Base-by-base conservation (phyloP, 2,888 invertebrate species). In the Nomada lathburiana region DNA sequence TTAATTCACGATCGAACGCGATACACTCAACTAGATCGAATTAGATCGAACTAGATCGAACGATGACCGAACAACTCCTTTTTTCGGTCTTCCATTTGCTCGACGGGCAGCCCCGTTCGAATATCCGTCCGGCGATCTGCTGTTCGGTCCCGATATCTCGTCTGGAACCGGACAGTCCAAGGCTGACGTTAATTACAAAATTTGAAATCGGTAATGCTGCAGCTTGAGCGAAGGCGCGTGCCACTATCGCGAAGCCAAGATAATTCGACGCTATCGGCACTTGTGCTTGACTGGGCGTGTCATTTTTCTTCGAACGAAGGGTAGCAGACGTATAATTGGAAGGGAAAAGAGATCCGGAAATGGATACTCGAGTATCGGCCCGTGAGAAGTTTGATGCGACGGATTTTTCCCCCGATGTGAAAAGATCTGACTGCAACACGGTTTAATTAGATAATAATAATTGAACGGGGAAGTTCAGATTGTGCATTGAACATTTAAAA, bases 1-100 rank as follows among this genome's bases (percentile, higher is more conserved):
- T 23, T n/a, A n/a, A 47, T 68, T 63, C 62, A 44, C 75, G 77
- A 86, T 88, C 78, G 80, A 87, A 78, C 78, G 81, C 63, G 68
- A 77, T 76, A 71, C 70, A 72, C 59, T 65, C 68, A 53, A 23
- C 62, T 42, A 44, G 64, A 74, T 79, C 60, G 5, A 64, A 60
- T 53, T 63, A 70, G 57, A 26, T 47, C 23, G 36, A 23, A 26
- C 26, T 63, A 70, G 57, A 26, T 47, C 23, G 36, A 23, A 26
- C 26, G 47, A 29, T 29, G 18, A 23, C 64, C 47, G 5, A n/a
- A n/a, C n/a, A 9, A 16, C 29, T 42, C 47, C 10, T 47, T 29
- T 29, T 53, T 29, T 13, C 18, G 9, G 29, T 20, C 20, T 3
- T 65, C 63, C 36, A 13, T 73, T 20, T 42, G 50, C 16, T n/a